Evolutionary conservation across 2,888 invertebrate genomes (phyloP), one percentile per base, ranked within the genome.

Genomic region (Mycalesis mineus): DNA sequence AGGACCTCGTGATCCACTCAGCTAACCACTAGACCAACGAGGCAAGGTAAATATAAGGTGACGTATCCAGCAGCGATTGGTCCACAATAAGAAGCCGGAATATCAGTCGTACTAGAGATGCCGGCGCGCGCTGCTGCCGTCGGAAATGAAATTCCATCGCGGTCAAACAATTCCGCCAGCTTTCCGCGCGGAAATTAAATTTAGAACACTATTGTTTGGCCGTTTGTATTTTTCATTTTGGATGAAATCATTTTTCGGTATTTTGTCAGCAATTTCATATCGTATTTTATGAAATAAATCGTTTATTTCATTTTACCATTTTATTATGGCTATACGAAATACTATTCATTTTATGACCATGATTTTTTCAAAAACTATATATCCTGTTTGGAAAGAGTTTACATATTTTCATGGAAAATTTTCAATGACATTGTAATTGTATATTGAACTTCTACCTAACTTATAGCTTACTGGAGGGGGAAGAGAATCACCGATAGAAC

Each of bases 121-220:
- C 64, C 50, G 66, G 66, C 67, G 68, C 65, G 56, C 63, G 44
- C 62, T 56, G 61, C 53, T 62, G 57, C 58, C 55, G 28, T 36
- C 57, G 66, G 68, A 73, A 72, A 76, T 76, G 68, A 73, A 74
- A 75, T 76, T 72, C 73, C 72, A 55, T 54, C 63, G 71, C 67
- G 73, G 73, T 72, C 72, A 70, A 73, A 73, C 70, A 62, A 69
- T 66, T 69, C 68, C 60, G 5, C 22, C 53, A 31, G 44, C 48
- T 47, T 42, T 40, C 51, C 56, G 50, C 41, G 45, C 14, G 58
- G 62, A 61, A 64, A 67, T 67, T 67, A 63, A 59, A 61, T 62
- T 64, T 47, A 47, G 44, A 51, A 55, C 48, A 56, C 47, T 45
- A 31, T 60, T 39, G 58, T 55, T 60, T 61, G 57, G 45, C 31